Evolutionary conservation across 2,113 vertebrate genomes (phyloP).

Genomic region (Zeus faber): DNA sequence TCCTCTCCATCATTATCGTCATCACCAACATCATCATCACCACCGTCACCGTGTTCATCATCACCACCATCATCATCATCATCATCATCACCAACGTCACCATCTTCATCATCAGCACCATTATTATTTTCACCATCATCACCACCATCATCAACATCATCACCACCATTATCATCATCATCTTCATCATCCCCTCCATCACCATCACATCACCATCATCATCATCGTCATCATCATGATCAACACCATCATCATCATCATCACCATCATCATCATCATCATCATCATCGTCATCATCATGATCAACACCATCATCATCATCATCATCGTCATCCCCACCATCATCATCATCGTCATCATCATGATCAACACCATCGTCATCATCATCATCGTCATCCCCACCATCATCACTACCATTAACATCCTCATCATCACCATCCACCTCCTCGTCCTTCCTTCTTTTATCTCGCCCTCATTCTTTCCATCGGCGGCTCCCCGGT

Average conservation of each 20-base stretch:
- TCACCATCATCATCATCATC: no score
- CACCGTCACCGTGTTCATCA: conserved; percentile 10
- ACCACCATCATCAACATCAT: conserved; percentile 26
- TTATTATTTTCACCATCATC: neutral
- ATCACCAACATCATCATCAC: no score
- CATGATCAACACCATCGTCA: neutral
- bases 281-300: no score
- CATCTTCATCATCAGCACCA: no score
- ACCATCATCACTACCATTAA: neutral
- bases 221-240: neutral
- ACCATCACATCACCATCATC: neutral
- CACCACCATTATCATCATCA: conserved; percentile 45
- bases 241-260: neutral
- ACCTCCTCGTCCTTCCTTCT: no score
- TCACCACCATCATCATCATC: conserved; percentile 33
- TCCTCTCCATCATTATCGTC: conserved; percentile 26
- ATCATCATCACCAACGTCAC: no score
- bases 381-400: neutral
- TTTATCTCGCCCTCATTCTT: no score
- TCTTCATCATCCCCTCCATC: no score
- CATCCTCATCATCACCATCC: no score
- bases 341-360: neutral
- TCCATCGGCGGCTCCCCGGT: no score
- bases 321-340: no score
- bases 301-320: no score